Conservation (phyloP, 2,113 vertebrate species). For the Trichomycterus rosablanca region DNA sequence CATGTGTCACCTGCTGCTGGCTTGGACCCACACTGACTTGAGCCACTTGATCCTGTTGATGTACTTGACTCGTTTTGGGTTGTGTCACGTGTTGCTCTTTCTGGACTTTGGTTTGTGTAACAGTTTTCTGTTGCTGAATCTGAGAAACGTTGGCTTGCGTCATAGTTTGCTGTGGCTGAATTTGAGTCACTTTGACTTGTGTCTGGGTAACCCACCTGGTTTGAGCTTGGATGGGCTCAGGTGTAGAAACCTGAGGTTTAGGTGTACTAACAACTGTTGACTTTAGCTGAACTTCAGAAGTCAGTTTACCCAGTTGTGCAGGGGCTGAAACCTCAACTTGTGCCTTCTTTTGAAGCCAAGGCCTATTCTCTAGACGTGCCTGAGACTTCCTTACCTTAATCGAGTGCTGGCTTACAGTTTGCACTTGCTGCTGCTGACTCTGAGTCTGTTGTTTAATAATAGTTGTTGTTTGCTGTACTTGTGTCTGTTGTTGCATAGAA, state of each 20-base stretch:
- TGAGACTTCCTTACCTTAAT: constrained; percentile 56
- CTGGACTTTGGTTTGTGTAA: no score
- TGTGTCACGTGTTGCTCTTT: neutral
- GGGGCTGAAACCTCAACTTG: constrained; percentile 19
- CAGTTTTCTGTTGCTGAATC: constrained; percentile 4
- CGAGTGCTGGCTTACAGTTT: constrained; percentile 44
- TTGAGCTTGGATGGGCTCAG: constrained; percentile 12
- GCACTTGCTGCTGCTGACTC: constrained; percentile 19
- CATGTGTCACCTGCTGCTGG: neutral
- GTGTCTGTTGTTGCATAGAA: constrained; percentile 1
- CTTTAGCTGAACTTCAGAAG: constrained; percentile 26
- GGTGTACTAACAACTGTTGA: neutral
- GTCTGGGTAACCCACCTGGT: constrained; percentile 5
- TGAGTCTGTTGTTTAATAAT: neutral
- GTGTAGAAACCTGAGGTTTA: neutral
- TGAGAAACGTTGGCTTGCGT: neutral
- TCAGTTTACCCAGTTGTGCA: neutral
- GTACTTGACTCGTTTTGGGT: neutral
- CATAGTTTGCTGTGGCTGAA: constrained; percentile 6
- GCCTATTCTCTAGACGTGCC: constrained; percentile 57
- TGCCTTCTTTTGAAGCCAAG: constrained; percentile 63
- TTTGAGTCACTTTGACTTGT: constrained; percentile 3
- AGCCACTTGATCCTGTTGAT: constrained; percentile 18
- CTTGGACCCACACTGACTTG: neutral
- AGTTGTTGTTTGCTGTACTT: constrained; percentile 14